Evolutionary conservation across 2,888 invertebrate genomes (phyloP), one percentile per base, ranked within the genome.

Genomic region (Sceliomorpha sp.): DNA sequence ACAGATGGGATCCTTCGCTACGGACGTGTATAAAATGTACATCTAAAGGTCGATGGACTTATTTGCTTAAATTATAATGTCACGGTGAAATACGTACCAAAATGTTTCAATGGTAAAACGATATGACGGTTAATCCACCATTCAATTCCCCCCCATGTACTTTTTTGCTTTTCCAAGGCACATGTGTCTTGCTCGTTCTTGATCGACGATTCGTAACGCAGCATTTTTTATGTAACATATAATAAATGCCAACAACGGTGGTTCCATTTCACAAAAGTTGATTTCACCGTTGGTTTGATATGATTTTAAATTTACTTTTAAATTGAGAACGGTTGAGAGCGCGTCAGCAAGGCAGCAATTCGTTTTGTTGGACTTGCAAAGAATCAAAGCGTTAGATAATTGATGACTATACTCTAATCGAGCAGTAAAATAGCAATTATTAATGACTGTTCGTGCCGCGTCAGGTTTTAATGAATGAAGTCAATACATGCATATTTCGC

Each of bases 21-120:
- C 83, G 81, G 83, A 82, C 83, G 20, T 5, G 5, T 20, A 5
- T 20, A 20, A 20, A 20, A 4, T 20, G 20, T 81, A 80, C 74
- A 69, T 59, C 68, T 79, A 84, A 84, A 85, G 83, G 83, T 84
- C 79, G 81, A 72, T 69, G 76, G 74, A 78, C 71, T 74, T 73
- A 76, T 73, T 75, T 77, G 67, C 66, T 15, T 27, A 14, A 36
- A 55, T 13, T 26, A 24, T 17, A 1, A 44, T 31, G n/a, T n/a
- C n/a, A n/a, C n/a, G n/a, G n/a, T n/a, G n/a, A n/a, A n/a, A n/a
- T n/a, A n/a, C n/a, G n/a, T n/a, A n/a, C n/a, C n/a, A n/a, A n/a
- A n/a, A n/a, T n/a, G n/a, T n/a, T n/a, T n/a, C n/a, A n/a, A n/a
- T n/a, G n/a, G n/a, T n/a, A n/a, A n/a, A n/a, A n/a, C n/a, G n/a